These are phyloP conservation scores for Hormiphora californensis DNA, from an alignment of 37 sponge, comb jelly and placozoan genomes.

Conservation along the genomic window DNA sequence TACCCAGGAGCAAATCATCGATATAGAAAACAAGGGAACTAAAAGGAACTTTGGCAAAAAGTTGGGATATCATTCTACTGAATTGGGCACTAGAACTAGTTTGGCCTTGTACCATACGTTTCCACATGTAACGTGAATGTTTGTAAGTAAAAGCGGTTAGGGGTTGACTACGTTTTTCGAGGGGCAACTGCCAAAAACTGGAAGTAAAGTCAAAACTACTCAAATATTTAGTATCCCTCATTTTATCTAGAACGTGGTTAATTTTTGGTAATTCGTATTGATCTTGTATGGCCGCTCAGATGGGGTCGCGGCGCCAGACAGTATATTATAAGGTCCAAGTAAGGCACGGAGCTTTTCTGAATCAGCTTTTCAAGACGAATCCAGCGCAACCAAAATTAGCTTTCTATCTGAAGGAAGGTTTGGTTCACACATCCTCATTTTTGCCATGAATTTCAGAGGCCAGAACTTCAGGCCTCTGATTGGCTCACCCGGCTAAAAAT, in stretches of 20 bases:
- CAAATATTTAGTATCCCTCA: background rate
- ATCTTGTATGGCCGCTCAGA: constrained; percentile 1
- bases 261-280: background rate
- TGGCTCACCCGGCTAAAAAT: no score
- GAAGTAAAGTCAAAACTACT: background rate
- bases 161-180: background rate
- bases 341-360: no score
- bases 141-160: background rate
- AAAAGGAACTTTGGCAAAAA: background rate
- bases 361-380: no score
- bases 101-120: background rate
- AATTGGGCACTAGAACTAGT: background rate
- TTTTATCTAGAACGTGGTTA: background rate
- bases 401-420: no score
- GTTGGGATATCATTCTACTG: background rate
- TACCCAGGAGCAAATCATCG: constrained; percentile 17
- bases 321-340: no score
- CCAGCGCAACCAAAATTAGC: no score
- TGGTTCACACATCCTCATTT: no score
- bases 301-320: no score
- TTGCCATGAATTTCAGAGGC: no score
- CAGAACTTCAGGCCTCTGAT: no score
- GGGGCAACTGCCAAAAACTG: background rate
- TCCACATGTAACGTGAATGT: background rate
- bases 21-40: background rate